phyloP scores from a whole-genome alignment of 2,797 vertebrate genomes.

The Darevskia mixta region DNA sequence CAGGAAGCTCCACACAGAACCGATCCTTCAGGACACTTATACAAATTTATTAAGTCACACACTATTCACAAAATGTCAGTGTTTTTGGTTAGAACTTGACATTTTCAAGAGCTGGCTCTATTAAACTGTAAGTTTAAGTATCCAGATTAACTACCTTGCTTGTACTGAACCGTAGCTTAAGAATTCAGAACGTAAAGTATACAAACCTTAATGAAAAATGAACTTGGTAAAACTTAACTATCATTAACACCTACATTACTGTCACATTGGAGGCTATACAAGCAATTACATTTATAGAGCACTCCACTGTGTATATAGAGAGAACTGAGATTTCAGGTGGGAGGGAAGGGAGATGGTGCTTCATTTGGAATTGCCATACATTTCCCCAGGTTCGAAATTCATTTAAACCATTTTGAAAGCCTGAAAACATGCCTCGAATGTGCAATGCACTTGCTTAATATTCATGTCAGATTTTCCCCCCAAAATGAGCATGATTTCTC shows the following conservation, averaged over 20 bases:
- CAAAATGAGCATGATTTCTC: background rate
- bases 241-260: background rate
- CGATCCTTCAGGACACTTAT: slow-evolving; percentile 35
- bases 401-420: background rate
- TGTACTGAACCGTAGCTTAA: background rate
- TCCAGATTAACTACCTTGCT: background rate
- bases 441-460: background rate
- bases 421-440: slow-evolving; percentile 7
- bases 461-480: background rate
- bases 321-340: slow-evolving; percentile 12
- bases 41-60: slow-evolving; percentile 46
- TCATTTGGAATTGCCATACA: background rate
- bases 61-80: slow-evolving; percentile 40
- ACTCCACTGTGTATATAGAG: slow-evolving; percentile 19
- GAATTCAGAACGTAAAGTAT: background rate
- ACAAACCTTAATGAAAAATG: slow-evolving; percentile 13
- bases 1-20: background rate
- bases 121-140: slow-evolving; percentile 33
- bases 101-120: slow-evolving; percentile 44
- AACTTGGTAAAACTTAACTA: slow-evolving; percentile 5
- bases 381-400: background rate
- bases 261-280: background rate
- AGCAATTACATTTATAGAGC: slow-evolving; percentile 3
- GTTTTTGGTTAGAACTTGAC: slow-evolving; percentile 30
- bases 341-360: slow-evolving; percentile 13